A percentile compares a stretch with the other conserved stretches of the same genome.
phyloP scores from a whole-genome alignment of 2,113 vertebrate genomes.

The Emydura subglobosa region DNA sequence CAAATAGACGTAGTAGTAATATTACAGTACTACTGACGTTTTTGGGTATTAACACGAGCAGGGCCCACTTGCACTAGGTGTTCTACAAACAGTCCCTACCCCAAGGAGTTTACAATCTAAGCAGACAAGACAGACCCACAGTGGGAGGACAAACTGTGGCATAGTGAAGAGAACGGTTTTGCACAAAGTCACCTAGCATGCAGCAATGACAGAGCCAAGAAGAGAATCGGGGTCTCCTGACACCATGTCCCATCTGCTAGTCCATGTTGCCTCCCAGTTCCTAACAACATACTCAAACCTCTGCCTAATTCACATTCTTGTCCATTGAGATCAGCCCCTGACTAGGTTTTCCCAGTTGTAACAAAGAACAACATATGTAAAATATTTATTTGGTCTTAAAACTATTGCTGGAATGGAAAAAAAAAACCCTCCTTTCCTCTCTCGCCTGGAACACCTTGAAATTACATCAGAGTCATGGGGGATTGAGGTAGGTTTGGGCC shows the following conservation, averaged over 20 bases:
- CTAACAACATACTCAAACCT: neutral
- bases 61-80: neutral
- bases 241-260: neutral
- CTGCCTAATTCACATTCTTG: neutral
- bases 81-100: neutral
- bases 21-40: neutral
- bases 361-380: neutral
- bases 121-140: too few relatives aligned
- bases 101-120: neutral
- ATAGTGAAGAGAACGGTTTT: neutral
- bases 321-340: neutral
- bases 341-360: neutral
- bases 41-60: too few relatives aligned
- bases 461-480: neutral
- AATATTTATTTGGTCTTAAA: conserved; percentile 1
- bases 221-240: rapidly evolving
- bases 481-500: neutral
- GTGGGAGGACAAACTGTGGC: neutral
- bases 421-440: neutral
- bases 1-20: neutral
- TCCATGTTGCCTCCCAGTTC: neutral
- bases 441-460: neutral
- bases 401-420: neutral
- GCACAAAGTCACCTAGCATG: neutral
- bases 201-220: neutral